Percentiles rank a stretch among this genome's conserved stretches.
Conservation (phyloP, 1,140 invertebrate genomes). For the Drosophila lacertosa region DNA sequence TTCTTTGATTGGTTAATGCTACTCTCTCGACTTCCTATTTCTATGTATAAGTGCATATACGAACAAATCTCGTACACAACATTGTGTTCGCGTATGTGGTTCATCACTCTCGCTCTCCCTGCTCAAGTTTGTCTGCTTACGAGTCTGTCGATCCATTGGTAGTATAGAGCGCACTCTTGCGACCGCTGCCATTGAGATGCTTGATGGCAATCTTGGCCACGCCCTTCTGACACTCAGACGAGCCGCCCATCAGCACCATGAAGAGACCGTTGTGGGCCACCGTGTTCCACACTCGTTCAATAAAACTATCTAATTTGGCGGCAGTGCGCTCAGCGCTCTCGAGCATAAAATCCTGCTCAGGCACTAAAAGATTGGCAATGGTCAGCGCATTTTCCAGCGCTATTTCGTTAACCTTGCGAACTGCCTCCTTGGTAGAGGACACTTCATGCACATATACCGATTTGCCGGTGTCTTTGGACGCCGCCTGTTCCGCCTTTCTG, state of each 20-base stretch:
- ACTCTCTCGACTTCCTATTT: conserved; percentile 9
- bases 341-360: conserved; percentile 77
- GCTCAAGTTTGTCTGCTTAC: conserved; percentile 3
- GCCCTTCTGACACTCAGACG: conserved; percentile 71
- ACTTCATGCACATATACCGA: conserved; percentile 55
- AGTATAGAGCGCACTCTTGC: conserved; percentile 11
- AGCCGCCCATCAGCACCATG: conserved; percentile 86
- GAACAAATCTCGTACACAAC: conserved; percentile 5
- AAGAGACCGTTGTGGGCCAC: conserved; percentile 85
- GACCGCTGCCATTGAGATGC: conserved; percentile 46
- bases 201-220: conserved; percentile 82
- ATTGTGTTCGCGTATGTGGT: neutral
- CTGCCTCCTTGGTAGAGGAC: conserved; percentile 85
- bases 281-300: conserved; percentile 86
- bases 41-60: neutral
- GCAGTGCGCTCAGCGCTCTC: conserved; percentile 84
- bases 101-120: neutral
- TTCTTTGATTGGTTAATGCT: neutral
- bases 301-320: conserved; percentile 86
- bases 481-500: conserved; percentile 44
- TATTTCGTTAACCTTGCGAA: conserved; percentile 85
- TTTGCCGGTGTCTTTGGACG: conserved; percentile 36
- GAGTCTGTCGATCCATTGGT: conserved; percentile 4
- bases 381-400: conserved; percentile 85
- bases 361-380: conserved; percentile 86